Conservation (phyloP, 2,888 invertebrate species). For the Zeuzera pyrina region DNA sequence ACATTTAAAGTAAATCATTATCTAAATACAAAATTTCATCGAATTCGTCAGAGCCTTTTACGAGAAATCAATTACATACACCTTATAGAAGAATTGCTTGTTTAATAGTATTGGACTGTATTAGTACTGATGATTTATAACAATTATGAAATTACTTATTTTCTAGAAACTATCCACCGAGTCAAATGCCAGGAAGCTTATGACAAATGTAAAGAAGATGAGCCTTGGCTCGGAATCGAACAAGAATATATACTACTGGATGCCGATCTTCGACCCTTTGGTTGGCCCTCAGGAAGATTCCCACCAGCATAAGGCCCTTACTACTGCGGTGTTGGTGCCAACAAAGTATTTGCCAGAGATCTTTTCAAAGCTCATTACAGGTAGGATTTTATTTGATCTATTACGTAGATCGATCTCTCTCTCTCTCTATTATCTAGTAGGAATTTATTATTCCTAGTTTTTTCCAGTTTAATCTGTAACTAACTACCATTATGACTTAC, state of each 20-base stretch:
- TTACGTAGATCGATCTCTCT: neutral
- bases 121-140: too few species aligned
- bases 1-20: too few species aligned
- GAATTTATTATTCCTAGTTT: too few species aligned
- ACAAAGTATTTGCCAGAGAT: constrained; percentile 89
- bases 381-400: neutral
- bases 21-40: too few species aligned
- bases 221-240: constrained; percentile 88
- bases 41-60: too few species aligned
- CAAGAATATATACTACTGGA: constrained; percentile 87
- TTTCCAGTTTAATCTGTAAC: neutral
- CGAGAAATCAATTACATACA: too few species aligned
- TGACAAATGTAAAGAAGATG: constrained; percentile 72
- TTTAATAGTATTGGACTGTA: too few species aligned
- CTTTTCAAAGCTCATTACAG: constrained; percentile 90
- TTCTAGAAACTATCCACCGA: constrained; percentile 76
- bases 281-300: constrained; percentile 88
- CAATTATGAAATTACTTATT: too few species aligned
- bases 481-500: neutral
- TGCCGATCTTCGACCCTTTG: constrained; percentile 82
- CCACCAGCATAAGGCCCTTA: constrained; percentile 92
- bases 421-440: neutral
- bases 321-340: constrained; percentile 93
- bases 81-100: too few species aligned
- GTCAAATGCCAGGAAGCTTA: constrained; percentile 76